Percentiles rank a stretch among this genome's conserved stretches.
Evolutionary conservation across 1,140 invertebrate genomes (phyloP).

Genomic region (Cydia amplana): DNA sequence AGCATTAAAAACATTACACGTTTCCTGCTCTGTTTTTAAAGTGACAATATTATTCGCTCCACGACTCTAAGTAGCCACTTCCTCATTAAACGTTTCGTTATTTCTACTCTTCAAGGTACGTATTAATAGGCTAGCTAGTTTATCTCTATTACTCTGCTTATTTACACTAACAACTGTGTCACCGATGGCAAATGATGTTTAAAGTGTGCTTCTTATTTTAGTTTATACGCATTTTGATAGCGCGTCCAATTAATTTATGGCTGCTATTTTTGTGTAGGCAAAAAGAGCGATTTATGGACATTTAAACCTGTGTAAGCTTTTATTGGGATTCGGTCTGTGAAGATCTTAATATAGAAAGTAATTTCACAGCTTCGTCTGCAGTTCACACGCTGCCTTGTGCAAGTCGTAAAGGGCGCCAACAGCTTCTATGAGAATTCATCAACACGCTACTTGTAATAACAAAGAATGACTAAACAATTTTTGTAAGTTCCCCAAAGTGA

Average conservation of each 20-base stretch:
- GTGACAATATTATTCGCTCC: slow-evolving; percentile 67
- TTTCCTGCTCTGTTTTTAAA: slow-evolving; percentile 66
- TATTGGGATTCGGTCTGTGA: slow-evolving; percentile 8
- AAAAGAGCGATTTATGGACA: slow-evolving; percentile 16
- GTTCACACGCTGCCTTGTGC: neutral
- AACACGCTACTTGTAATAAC: slow-evolving; percentile 29
- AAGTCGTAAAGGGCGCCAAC: neutral
- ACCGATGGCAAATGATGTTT: slow-evolving; percentile 41
- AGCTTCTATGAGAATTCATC: slow-evolving; percentile 8
- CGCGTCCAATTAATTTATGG: neutral
- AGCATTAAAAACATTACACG: slow-evolving; percentile 60
- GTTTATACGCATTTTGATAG: slow-evolving; percentile 17
- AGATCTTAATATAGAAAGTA: slow-evolving; percentile 30
- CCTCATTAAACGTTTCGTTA: slow-evolving; percentile 71
- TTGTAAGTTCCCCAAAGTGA: slow-evolving; percentile 23
- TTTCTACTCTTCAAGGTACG: slow-evolving; percentile 47
- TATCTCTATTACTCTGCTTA: slow-evolving; percentile 53
- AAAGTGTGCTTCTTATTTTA: slow-evolving; percentile 39
- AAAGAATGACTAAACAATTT: slow-evolving; percentile 25
- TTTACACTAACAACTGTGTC: slow-evolving; percentile 41
- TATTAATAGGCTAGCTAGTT: slow-evolving; percentile 56
- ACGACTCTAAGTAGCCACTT: slow-evolving; percentile 67
- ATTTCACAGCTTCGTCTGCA: slow-evolving; percentile 19
- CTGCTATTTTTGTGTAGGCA: neutral
- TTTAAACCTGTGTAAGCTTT: slow-evolving; percentile 6